Conservation (phyloP, 2,797 vertebrate species). For the Salmo trutta region DNA sequence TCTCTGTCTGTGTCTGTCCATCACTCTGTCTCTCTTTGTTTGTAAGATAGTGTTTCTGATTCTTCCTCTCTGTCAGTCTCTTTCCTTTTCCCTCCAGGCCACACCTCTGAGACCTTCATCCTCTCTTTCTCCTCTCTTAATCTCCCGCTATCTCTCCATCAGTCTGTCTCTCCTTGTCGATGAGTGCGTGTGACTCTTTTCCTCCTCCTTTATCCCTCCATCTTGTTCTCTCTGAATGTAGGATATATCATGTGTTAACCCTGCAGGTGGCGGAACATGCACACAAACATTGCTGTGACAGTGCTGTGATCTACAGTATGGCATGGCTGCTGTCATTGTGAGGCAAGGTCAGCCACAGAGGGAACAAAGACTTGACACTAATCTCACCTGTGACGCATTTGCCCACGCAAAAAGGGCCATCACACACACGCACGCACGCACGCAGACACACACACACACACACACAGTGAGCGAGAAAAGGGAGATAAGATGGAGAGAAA, state of each 20-base stretch:
- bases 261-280: too few species aligned
- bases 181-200: background rate
- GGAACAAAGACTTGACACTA: constrained; percentile 55
- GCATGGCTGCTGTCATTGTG: too few species aligned
- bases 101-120: background rate
- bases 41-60: background rate
- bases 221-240: too few species aligned
- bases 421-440: background rate
- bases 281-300: too few species aligned
- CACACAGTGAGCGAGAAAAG: too few species aligned
- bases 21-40: background rate
- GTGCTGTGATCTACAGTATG: too few species aligned
- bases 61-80: background rate
- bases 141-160: background rate
- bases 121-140: background rate
- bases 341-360: constrained; percentile 38
- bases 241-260: too few species aligned
- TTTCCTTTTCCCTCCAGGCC: background rate
- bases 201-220: too few species aligned
- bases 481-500: too few species aligned
- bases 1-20: background rate
- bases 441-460: too few species aligned
- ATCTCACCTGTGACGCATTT: constrained; percentile 55
- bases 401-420: constrained; percentile 32
- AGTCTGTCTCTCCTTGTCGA: background rate